Percentiles rank a stretch among this genome's conserved stretches.
phyloP scores from a whole-genome alignment of 37 sponge, comb jelly and placozoan species.

The Halichondria panicea region DNA sequence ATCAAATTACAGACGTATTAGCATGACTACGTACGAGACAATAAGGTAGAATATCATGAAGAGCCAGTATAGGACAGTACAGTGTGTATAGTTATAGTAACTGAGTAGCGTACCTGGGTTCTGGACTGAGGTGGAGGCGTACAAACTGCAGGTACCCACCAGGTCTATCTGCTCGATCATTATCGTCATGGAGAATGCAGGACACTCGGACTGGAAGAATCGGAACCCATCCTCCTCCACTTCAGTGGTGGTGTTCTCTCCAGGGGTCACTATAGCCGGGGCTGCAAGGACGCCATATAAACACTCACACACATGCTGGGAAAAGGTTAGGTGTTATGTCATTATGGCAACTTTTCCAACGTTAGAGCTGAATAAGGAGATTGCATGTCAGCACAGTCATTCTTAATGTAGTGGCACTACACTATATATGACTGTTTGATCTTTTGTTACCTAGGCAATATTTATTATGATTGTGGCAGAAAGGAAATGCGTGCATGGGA shows the following conservation, averaged over 20 bases:
- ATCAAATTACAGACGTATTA: background rate
- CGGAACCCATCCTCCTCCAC: conserved; percentile 81
- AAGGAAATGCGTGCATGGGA: too few relatives aligned
- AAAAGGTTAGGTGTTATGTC: too few relatives aligned
- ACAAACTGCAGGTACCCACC: conserved; percentile 65
- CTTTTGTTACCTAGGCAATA: too few relatives aligned
- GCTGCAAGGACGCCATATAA: conserved; percentile 37
- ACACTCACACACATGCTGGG: background rate
- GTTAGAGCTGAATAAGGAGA: background rate
- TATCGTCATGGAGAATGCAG: conserved; percentile 62
- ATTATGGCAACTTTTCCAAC: too few relatives aligned
- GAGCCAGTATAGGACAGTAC: background rate
- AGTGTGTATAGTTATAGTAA: background rate
- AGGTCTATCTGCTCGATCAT: conserved; percentile 85
- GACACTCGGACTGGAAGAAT: conserved; percentile 80
- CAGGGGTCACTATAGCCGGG: conserved; percentile 82
- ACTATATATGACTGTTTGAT: too few relatives aligned
- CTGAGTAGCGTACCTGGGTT: conserved; percentile 48
- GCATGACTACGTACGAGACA: too few relatives aligned
- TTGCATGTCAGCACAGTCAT: too few relatives aligned
- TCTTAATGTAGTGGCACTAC: too few relatives aligned
- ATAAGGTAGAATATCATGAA: too few relatives aligned
- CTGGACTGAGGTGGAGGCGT: conserved; percentile 65
- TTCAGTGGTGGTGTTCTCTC: conserved; percentile 70
- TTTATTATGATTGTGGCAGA: too few relatives aligned